These are phyloP conservation scores for Eledona agricola DNA, from an alignment of 2,888 invertebrate genomes.

Conservation along the genomic window DNA sequence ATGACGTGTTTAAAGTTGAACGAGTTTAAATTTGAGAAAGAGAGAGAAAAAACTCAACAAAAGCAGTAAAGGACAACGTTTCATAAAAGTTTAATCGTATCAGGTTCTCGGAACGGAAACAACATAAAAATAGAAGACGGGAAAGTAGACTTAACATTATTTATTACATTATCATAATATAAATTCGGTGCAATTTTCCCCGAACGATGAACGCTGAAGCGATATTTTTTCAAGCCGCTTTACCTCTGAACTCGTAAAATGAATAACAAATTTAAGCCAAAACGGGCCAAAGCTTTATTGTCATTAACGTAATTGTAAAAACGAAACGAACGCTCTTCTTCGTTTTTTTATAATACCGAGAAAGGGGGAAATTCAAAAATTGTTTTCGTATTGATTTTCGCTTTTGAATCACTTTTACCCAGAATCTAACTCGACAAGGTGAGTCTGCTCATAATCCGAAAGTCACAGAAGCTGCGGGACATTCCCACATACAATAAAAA, in stretches of 20 bases:
- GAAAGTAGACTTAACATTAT: constrained; percentile 36
- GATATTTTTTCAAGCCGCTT: constrained; percentile 20
- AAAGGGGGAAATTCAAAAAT: constrained; percentile 31
- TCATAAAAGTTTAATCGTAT: constrained; percentile 38
- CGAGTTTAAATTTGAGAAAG: constrained; percentile 14
- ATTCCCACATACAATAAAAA: constrained; percentile 14
- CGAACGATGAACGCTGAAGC: constrained; percentile 27
- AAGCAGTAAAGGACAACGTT: constrained; percentile 28
- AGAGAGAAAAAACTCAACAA: constrained; percentile 11
- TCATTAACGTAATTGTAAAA: constrained; percentile 13
- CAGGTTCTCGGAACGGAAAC: constrained; percentile 37
- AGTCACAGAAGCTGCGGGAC: constrained; percentile 10
- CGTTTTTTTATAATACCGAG: constrained; percentile 31
- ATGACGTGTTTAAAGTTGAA: neutral
- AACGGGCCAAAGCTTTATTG: constrained; percentile 11
- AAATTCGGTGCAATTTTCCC: constrained; percentile 33
- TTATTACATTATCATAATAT: constrained; percentile 37
- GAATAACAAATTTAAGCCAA: constrained; percentile 15
- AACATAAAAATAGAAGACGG: constrained; percentile 37
- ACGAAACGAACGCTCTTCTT: too few relatives aligned
- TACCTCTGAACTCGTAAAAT: constrained; percentile 18
- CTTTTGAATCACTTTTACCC: constrained; percentile 25
- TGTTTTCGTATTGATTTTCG: constrained; percentile 37
- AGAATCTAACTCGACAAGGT: constrained; percentile 25
- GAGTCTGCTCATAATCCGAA: constrained; percentile 25